Evolutionary conservation across 2,888 invertebrate genomes (phyloP).

Genomic region (Platycheirus rosarum): DNA sequence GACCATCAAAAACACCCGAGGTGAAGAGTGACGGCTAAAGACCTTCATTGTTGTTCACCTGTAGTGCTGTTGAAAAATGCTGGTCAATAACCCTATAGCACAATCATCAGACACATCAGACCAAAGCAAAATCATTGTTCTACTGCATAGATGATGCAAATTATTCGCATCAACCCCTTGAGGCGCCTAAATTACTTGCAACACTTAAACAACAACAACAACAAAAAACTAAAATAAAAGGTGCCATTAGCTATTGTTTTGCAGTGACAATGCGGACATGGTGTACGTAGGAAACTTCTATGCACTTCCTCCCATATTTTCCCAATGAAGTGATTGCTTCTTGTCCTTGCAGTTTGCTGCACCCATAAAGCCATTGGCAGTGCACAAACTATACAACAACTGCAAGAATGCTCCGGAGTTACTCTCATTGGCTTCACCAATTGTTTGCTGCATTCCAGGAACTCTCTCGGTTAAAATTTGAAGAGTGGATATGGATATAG

Average conservation of each 20-base stretch:
- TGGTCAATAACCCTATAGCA: constrained; percentile 48
- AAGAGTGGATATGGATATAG: constrained; percentile 18
- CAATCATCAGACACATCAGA: neutral
- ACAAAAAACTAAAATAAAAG: constrained; percentile 27
- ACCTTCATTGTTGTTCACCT: constrained; percentile 22
- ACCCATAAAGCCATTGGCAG: neutral
- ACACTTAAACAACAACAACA: constrained; percentile 7
- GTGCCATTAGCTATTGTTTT: constrained; percentile 66
- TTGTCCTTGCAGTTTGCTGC: neutral
- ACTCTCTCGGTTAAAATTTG: constrained; percentile 42
- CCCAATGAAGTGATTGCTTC: neutral
- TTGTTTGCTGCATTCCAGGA: constrained; percentile 62
- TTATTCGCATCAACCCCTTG: constrained; percentile 57
- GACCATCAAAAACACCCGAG: constrained; percentile 33
- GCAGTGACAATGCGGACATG: constrained; percentile 72
- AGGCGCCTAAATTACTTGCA: constrained; percentile 52
- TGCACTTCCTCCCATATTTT: constrained; percentile 15
- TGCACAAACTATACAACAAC: neutral
- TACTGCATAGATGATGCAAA: constrained; percentile 36
- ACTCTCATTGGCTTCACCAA: constrained; percentile 59
- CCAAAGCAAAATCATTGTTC: constrained; percentile 14
- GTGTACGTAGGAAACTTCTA: constrained; percentile 27
- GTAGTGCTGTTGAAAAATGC: constrained; percentile 1
- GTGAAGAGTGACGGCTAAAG: too few relatives aligned
- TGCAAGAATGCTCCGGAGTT: constrained; percentile 33